Percentiles rank a stretch among this genome's conserved stretches.
Conservation (phyloP, 2,888 invertebrate species). For the Sinhomidia bicolor region DNA sequence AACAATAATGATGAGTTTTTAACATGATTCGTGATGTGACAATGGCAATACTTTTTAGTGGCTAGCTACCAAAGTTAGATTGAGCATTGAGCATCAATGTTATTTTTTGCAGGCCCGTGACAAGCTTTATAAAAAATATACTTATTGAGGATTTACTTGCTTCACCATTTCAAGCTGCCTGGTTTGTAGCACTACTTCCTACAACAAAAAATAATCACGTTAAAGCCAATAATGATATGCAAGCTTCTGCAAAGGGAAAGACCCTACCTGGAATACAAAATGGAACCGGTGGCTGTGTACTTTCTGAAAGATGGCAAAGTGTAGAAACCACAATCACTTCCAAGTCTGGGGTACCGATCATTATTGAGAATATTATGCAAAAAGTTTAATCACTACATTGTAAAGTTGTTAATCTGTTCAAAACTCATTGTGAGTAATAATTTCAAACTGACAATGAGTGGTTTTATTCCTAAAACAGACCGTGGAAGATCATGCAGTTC, state of each 20-base stretch:
- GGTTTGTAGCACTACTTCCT: slow-evolving; percentile 75
- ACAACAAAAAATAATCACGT: slow-evolving; percentile 26
- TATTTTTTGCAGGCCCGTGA: slow-evolving; percentile 67
- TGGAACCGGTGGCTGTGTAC: slow-evolving; percentile 53
- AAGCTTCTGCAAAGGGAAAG: neutral
- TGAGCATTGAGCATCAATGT: too few relatives aligned
- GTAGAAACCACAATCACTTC: slow-evolving; percentile 60
- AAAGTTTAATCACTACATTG: too few relatives aligned
- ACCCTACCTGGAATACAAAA: slow-evolving; percentile 56
- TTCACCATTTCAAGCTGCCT: slow-evolving; percentile 75
- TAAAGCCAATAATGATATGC: neutral
- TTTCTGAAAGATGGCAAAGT: slow-evolving; percentile 68
- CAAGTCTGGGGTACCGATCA: slow-evolving; percentile 72
- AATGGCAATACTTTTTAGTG: too few relatives aligned
- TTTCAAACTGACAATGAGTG: neutral
- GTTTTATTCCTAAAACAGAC: slow-evolving; percentile 52
- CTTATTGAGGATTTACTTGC: slow-evolving; percentile 62
- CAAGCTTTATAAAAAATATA: slow-evolving; percentile 68
- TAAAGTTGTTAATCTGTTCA: too few relatives aligned
- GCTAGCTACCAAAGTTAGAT: too few relatives aligned
- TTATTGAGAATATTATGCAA: too few relatives aligned
- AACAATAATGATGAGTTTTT: neutral
- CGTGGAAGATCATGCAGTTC: slow-evolving; percentile 73
- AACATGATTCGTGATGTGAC: neutral
- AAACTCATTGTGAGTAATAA: too few relatives aligned